Evolutionary conservation across 2,113 vertebrate genomes (phyloP).

Genomic region (Acanthochromis polyacanthus): DNA sequence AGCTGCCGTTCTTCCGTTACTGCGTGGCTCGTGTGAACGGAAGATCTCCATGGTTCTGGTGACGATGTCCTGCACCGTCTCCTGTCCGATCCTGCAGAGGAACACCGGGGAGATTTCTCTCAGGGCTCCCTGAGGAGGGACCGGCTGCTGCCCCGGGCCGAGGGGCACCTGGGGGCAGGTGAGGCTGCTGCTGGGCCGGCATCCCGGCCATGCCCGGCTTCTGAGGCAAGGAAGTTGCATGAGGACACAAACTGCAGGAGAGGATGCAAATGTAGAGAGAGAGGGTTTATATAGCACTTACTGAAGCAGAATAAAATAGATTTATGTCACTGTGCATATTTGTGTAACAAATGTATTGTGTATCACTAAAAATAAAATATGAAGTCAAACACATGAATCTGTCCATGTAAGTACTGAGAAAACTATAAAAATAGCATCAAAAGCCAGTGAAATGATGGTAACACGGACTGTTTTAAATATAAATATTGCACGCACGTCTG

Average conservation of each 20-base stretch:
- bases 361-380: no score
- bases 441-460: no score
- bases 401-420: no score
- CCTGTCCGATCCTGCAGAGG: constrained; percentile 87
- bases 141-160: constrained; percentile 67
- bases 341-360: no score
- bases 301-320: no score
- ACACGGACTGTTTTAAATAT: no score
- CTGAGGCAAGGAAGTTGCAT: constrained; percentile 82
- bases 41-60: constrained; percentile 89
- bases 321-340: no score
- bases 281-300: background rate
- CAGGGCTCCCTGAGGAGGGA: constrained; percentile 79
- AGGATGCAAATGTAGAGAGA: background rate
- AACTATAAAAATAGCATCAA: no score
- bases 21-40: constrained; percentile 85
- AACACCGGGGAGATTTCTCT: constrained; percentile 86
- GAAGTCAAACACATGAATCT: no score
- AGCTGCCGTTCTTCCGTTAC: constrained; percentile 34
- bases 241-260: background rate
- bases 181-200: constrained; percentile 70
- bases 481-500: no score
- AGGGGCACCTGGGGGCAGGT: constrained; percentile 57
- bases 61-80: constrained; percentile 89
- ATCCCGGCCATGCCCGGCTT: constrained; percentile 78